Evolutionary conservation across 1,140 invertebrate species (phyloP), one percentile per base, ranked within the genome.

Genomic region (Pomacea maculata): DNA sequence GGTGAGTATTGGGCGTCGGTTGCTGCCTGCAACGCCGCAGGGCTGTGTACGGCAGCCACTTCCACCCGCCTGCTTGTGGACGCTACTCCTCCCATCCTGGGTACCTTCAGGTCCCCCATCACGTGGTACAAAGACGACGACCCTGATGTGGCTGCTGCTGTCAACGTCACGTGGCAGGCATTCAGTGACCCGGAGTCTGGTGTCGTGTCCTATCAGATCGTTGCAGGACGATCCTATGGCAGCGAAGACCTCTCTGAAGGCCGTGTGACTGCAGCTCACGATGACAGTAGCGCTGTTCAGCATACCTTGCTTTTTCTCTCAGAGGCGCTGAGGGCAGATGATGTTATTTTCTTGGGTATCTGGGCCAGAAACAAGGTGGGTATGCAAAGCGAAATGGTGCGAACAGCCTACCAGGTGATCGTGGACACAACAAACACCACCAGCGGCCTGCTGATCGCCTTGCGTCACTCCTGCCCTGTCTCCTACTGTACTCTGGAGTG

Each of bases 11-110:
- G 72, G 70, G 80, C 80, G 8, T 21, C 63, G 17, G 83, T 88
- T 25, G 83, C 84, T 4, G 83, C 83, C 14, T 88, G 87, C 75
- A 88, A 88, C 72, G 80, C 79, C 21, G 87, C 86, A 14, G 83
- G 73, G 45, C 79, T 87, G 19, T 88, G 87, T 80, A 61, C 80
- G 10, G 71, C 78, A 29, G 73, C 76, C 52, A n/a, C 70, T 12
- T 81, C 78, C 61, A 73, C 80, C 19, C 45, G 52, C 19, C n/a
- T 86, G 19, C 25, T 83, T 14, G 79, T 87, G 19, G 87, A 88
- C 74, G 79, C 77, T 54, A 84, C 84, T 5, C 82, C 84, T 21
- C 87, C 87, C 29, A 80, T 83, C 45, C 63, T 83, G 19, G 87
- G 87, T 15, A 81, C 82, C 15, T 84, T 88, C 57, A 83, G 76